phyloP scores from a whole-genome alignment of 2,797 vertebrate genomes.

The Coranthus polyacanthus region DNA sequence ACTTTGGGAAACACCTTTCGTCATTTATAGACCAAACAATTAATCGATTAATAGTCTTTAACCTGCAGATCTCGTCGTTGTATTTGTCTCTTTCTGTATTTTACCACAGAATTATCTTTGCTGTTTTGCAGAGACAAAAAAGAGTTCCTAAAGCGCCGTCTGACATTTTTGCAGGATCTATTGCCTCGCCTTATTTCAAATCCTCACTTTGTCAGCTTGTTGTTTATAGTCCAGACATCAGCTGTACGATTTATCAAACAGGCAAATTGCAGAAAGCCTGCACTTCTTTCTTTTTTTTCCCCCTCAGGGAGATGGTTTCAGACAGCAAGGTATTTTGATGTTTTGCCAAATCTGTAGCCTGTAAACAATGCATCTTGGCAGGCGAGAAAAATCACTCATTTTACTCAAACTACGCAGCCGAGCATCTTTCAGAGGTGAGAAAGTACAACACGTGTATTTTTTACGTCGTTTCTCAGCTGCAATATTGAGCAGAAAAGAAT shows the following conservation, averaged over 20 bases:
- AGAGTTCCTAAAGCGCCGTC: constrained; percentile 20
- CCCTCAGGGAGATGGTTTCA: constrained; percentile 24
- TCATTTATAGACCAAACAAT: no score
- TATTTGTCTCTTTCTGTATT: constrained; percentile 22
- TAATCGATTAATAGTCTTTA: no score
- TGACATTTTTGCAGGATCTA: constrained; percentile 35
- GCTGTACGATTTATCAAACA: constrained; percentile 54
- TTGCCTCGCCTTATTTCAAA: constrained; percentile 36
- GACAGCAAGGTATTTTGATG: constrained; percentile 45
- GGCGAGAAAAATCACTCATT: constrained; percentile 45
- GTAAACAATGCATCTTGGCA: constrained; percentile 54
- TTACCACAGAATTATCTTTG: constrained; percentile 11
- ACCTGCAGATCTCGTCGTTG: background rate
- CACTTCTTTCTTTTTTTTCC: constrained; percentile 31
- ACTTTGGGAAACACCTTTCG: no score
- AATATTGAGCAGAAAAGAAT: constrained; percentile 43
- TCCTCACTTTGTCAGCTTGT: constrained; percentile 51
- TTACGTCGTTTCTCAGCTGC: constrained; percentile 42
- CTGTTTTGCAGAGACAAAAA: constrained; percentile 18
- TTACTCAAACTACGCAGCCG: constrained; percentile 48
- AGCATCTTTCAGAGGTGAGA: constrained; percentile 49
- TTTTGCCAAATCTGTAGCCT: constrained; percentile 37
- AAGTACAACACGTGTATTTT: constrained; percentile 31
- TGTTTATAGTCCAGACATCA: constrained; percentile 32
- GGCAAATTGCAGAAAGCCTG: constrained; percentile 47